A percentile compares a stretch with the other conserved stretches of the same genome.
Conservation (phyloP, 2,113 vertebrate species). For the Brevimyrus niger region DNA sequence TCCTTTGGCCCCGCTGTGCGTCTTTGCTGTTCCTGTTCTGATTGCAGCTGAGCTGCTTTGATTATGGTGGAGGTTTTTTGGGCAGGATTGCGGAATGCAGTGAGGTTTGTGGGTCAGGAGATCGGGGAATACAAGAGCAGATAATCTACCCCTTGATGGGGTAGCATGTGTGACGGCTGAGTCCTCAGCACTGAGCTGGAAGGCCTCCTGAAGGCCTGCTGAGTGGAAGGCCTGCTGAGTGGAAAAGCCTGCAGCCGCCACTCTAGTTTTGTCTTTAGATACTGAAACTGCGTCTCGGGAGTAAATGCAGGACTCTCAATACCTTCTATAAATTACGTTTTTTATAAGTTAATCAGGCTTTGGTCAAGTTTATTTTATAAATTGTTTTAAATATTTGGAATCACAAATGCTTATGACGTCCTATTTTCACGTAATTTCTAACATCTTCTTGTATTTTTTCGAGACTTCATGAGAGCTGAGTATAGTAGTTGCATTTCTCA, state of each 20-base stretch:
- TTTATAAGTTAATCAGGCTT: neutral
- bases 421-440: neutral
- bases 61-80: neutral
- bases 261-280: neutral
- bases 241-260: neutral
- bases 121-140: conserved; percentile 11
- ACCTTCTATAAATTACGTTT: neutral
- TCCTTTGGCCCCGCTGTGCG: neutral
- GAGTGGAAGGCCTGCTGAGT: neutral
- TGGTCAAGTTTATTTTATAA: neutral
- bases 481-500: too few species aligned
- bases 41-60: neutral
- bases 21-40: neutral
- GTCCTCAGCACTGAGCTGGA: neutral
- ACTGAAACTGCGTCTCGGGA: neutral
- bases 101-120: conserved; percentile 40
- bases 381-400: neutral
- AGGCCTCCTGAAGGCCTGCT: neutral
- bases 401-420: too few species aligned
- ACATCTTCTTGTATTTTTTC: neutral
- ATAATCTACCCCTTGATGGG: conserved; percentile 21
- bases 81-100: conserved; percentile 2
- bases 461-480: neutral
- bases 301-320: neutral
- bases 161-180: conserved; percentile 23